Evolutionary conservation across 1,140 invertebrate genomes (phyloP).

Genomic region (Andricus grossulariae): DNA sequence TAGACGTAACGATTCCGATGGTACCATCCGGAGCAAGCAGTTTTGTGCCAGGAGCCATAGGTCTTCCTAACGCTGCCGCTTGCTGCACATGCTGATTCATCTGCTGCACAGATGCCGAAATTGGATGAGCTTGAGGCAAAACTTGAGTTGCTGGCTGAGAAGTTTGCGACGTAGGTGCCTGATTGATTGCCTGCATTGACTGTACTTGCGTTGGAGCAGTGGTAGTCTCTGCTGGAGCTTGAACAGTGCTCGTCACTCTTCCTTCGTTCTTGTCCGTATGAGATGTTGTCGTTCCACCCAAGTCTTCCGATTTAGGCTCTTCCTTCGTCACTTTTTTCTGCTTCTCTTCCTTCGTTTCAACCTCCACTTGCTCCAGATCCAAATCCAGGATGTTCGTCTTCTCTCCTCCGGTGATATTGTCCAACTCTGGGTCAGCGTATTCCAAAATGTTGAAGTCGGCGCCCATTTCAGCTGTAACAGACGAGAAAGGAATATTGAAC

Average conservation of each 20-base stretch:
- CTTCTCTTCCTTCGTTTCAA: constrained; percentile 77
- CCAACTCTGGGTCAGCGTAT: constrained; percentile 96
- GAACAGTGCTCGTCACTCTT: constrained; percentile 47
- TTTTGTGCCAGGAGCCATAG: constrained; percentile 79
- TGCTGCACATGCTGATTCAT: constrained; percentile 80
- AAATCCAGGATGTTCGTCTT: constrained; percentile 87
- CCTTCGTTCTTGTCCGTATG: constrained; percentile 53
- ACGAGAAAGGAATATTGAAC: constrained; percentile 23
- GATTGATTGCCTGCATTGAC: constrained; percentile 48
- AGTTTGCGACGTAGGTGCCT: constrained; percentile 49
- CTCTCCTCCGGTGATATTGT: constrained; percentile 84
- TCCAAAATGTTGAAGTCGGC: constrained; percentile 97
- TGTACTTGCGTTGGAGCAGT: constrained; percentile 56
- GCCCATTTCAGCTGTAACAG: constrained; percentile 87
- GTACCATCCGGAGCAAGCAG: constrained; percentile 80
- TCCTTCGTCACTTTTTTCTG: constrained; percentile 74
- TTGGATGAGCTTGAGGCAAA: constrained; percentile 60
- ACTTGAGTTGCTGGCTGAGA: constrained; percentile 50
- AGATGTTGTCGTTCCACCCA: constrained; percentile 46
- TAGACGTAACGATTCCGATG: constrained; percentile 80
- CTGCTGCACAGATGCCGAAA: constrained; percentile 68
- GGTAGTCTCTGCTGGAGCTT: constrained; percentile 55
- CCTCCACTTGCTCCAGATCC: constrained; percentile 84
- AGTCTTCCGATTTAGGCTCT: constrained; percentile 61
- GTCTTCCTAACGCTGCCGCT: constrained; percentile 78